These are phyloP conservation scores for Cathartes aura DNA, from an alignment of 2,113 vertebrate species.

Conservation along the genomic window DNA sequence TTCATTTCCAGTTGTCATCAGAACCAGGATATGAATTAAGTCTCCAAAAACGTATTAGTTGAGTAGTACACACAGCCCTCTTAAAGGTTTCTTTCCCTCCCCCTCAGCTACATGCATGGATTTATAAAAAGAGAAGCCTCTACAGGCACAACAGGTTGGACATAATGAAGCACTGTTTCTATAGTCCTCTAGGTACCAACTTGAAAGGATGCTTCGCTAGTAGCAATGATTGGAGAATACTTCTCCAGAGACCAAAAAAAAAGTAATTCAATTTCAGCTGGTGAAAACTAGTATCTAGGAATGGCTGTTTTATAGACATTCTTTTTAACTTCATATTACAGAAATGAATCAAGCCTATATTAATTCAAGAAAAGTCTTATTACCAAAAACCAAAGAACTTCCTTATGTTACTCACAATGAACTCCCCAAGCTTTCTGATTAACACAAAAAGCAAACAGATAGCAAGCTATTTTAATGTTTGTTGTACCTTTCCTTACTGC, in stretches of 20 bases:
- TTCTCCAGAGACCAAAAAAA: conserved; percentile 55
- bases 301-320: conserved; percentile 46
- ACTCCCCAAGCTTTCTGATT: conserved; percentile 3
- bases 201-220: conserved; percentile 10
- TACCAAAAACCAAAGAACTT: conserved; percentile 37
- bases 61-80: background rate
- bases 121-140: conserved; percentile 40
- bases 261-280: conserved; percentile 67
- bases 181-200: conserved; percentile 60
- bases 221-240: conserved; percentile 56
- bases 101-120: background rate
- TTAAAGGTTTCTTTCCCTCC: background rate
- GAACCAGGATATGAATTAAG: conserved; percentile 60
- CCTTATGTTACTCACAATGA: conserved; percentile 16
- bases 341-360: conserved; percentile 60
- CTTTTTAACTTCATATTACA: conserved; percentile 62
- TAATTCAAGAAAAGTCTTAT: conserved; percentile 56
- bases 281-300: conserved; percentile 43
- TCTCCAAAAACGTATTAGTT: conserved; percentile 4
- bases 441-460: background rate
- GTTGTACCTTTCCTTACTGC: background rate
- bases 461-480: background rate
- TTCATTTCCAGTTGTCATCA: conserved; percentile 53
- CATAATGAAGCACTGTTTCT: conserved; percentile 53
- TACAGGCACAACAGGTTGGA: conserved; percentile 54